Evolutionary conservation across 1,140 invertebrate genomes (phyloP), one percentile per base, ranked within the genome.

Genomic region (Aphelinus certus): DNA sequence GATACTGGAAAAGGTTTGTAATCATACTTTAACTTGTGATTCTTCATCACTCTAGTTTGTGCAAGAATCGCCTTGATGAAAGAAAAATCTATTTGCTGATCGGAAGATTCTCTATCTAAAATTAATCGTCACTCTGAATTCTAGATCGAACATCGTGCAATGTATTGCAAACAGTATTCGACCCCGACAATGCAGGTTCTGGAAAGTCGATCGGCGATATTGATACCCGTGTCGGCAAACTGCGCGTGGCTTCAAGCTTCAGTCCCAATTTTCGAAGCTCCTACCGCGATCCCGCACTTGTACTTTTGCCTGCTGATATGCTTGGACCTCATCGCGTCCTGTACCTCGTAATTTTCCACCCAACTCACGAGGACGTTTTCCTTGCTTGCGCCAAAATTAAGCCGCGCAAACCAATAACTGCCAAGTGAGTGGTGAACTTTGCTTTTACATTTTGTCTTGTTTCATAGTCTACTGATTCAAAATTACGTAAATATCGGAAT

Each of bases 261-360:
- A 89, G 89, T 0, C 87, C 89, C 3, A 86, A 83, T 58, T 88
- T 86, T 61, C 92, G 91, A 83, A 90, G 86, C 26, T 84, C 92
- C 43, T 93, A 91, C 75, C 91, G 91, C 76, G 92, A 95, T 84
- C 89, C 89, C 2, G 85, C 91, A 69, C 82, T 95, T 46, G 91
- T 90, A 61, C 82, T 93, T 45, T 76, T 95, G 60, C 91, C 91
- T 6, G 90, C 89, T 69, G 93, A 93, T 87, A 88, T 93, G 73
- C 92, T 91, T 74, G 93, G 91, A 80, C 92, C 90, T 43, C 92
- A 90, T 81, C 90, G 95, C 62, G 91, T 91, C 62, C 86, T 97
- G 7, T 97, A 96, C 85, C 87, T 97, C 42, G 95, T 96, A 6
- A 88, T 98, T 9, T 96, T 94, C 81, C 95, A 97, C 81, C 91